A percentile compares a stretch with the other conserved stretches of the same genome.
Conservation (phyloP, 2,888 invertebrate genomes). For the Chymomyza procnemis region DNA sequence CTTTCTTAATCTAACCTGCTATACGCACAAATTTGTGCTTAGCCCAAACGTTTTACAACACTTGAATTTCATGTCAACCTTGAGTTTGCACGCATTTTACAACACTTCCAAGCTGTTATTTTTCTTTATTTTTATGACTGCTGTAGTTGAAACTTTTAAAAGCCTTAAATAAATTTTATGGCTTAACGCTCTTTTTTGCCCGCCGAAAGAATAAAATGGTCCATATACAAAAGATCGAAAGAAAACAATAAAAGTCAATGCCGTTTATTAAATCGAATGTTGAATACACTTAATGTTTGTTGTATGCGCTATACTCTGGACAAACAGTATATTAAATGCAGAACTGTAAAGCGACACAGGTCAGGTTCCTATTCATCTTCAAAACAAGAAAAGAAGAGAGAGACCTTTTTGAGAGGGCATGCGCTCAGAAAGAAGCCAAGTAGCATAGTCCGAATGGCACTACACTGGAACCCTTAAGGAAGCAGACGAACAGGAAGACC, state of each 20-base stretch:
- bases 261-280: conserved; percentile 43
- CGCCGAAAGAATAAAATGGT: not conserved
- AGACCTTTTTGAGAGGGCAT: no score
- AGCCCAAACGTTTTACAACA: not conserved
- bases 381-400: no score
- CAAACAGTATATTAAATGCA: no score
- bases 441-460: no score
- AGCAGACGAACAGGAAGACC: no score
- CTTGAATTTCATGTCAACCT: not conserved
- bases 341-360: no score
- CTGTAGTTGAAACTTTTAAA: not conserved
- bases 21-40: not conserved
- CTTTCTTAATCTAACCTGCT: not conserved
- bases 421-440: no score
- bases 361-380: no score
- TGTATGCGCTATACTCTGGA: no score
- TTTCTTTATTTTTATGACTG: not conserved
- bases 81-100: not conserved
- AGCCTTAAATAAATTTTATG: not conserved
- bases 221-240: not conserved
- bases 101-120: not conserved
- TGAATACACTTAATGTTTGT: conserved; percentile 1
- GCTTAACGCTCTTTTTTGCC: not conserved
- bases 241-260: not conserved
- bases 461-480: no score